Base-by-base conservation (phyloP, 2,888 invertebrate species). In the Chaetogeoica ovagalla region DNA sequence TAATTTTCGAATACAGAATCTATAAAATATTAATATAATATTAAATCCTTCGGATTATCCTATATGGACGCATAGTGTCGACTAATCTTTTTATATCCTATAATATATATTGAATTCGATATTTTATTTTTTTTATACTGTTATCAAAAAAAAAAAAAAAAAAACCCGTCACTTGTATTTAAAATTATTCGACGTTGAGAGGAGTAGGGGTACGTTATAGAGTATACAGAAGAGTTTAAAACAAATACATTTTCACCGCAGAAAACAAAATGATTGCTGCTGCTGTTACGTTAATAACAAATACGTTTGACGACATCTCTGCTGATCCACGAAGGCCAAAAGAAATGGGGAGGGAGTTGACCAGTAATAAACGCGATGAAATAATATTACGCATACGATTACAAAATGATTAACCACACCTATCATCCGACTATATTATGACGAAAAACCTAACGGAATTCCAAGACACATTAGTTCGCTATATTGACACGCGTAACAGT, bases 321-420 rank as follows among this genome's bases (percentile, higher is more conserved):
- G 7, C 21, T 66, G 8, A 3, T 66, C 21, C 8, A 30, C 15
- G 65, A 66, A 66, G 66, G 66, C 23, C 19, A 23, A 19, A 52
- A 17, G 19, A 63, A 68, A 68, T 30, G 8, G 23, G 30, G 30
- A n/a, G n/a, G n/a, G n/a, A n/a, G 30, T 2, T 4, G 30, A 4
- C 30, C 5, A 68, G 48, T 23, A 4, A 13, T 9, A 43, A 48
- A 68, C 17, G 30, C 30, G 4, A 30, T 30, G 4, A 68, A 52
- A 48, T 48, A 48, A 19, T 30, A 30, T 30, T 30, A 48, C n/a
- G n/a, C n/a, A n/a, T 6, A 65, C 11, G n/a, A 65, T 19, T 65
- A 65, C 43, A 65, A 17, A 23, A 68, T 21, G 17, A 68, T 68
- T 68, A 23, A 30, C 52, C 68, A 30, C 23, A 23, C 68, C 30